phyloP scores from a whole-genome alignment of 2,113 vertebrate species.

The Stomatorhinus ivindoensis region DNA sequence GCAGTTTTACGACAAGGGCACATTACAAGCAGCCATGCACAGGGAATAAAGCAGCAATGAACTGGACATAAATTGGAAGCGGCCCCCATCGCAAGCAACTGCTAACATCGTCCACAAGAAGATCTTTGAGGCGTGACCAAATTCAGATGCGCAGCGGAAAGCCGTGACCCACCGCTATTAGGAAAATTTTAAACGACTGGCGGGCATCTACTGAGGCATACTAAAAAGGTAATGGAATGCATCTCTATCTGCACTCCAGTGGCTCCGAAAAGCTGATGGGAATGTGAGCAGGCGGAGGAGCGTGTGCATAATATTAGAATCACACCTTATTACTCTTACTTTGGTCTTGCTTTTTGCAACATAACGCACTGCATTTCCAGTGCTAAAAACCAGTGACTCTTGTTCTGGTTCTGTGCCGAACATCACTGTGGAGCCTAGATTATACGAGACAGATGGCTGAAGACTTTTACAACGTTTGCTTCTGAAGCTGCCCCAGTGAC shows the following conservation, averaged over 20 bases:
- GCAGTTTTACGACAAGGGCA: neutral
- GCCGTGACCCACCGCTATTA: neutral
- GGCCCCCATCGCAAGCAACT: neutral
- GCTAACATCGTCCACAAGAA: neutral
- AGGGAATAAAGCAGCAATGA: neutral
- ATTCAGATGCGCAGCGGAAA: neutral
- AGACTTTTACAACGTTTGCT: neutral
- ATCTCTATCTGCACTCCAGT: neutral
- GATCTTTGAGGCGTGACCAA: neutral
- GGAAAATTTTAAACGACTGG: neutral
- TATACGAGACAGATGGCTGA: neutral
- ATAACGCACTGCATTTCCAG: neutral
- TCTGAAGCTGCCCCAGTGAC: neutral
- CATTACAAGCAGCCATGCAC: neutral
- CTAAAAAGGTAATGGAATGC: slow-evolving; percentile 2
- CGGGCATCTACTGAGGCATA: neutral
- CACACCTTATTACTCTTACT: neutral
- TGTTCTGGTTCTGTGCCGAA: neutral
- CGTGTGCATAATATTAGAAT: neutral
- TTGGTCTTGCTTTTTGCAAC: neutral
- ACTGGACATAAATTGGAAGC: neutral
- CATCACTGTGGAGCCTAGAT: neutral
- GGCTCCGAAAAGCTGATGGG: neutral
- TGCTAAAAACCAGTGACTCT: neutral
- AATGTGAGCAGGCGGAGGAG: neutral